phyloP scores from a whole-genome alignment of 1,140 invertebrate genomes.

The Diorhabda carinulata region DNA sequence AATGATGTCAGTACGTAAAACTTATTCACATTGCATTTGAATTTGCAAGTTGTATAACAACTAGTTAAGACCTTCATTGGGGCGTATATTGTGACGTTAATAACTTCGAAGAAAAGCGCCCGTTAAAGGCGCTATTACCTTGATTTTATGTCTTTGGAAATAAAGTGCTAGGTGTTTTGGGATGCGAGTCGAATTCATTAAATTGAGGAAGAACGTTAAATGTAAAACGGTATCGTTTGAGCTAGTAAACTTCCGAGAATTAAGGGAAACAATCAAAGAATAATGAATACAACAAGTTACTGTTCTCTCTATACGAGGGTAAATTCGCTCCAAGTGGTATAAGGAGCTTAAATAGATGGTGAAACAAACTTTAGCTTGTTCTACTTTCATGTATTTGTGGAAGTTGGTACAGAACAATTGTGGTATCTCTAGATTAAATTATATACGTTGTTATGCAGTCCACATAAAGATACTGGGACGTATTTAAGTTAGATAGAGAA shows the following conservation, averaged over 20 bases:
- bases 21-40: neutral
- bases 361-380: too few species aligned
- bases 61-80: neutral
- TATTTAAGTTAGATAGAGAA: too few species aligned
- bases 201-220: constrained; percentile 1
- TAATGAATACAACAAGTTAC: neutral
- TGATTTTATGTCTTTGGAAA: neutral
- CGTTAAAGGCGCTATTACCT: neutral
- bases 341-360: too few species aligned
- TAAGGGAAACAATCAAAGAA: neutral
- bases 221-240: neutral
- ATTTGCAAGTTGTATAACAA: neutral
- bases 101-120: neutral
- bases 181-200: neutral
- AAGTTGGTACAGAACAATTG: too few species aligned
- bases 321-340: too few species aligned
- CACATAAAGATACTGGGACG: too few species aligned
- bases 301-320: neutral
- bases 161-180: neutral
- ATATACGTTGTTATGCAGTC: too few species aligned
- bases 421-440: too few species aligned
- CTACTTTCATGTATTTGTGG: too few species aligned
- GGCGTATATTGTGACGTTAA: neutral
- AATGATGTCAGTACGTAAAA: neutral
- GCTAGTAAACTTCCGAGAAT: neutral